Evolutionary conservation across 2,888 invertebrate genomes (phyloP), one percentile per base, ranked within the genome.

Genomic region (Anthrax anthrax): DNA sequence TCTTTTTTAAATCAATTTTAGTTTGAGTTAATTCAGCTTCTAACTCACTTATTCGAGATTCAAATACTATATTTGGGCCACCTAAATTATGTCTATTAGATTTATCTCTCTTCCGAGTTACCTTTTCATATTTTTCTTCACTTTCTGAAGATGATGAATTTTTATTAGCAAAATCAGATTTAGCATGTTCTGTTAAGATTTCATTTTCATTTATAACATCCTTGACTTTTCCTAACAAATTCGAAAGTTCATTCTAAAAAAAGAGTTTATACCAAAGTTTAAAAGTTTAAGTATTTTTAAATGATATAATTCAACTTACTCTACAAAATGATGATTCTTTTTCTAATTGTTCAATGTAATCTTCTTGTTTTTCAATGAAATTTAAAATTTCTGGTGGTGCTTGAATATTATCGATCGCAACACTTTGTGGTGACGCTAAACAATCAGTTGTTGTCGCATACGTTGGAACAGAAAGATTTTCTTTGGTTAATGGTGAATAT

Each of bases 161-260:
- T 0, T 17, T 44, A 18, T 54, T 52, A 13, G 51, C 75, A 39
- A 84, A 60, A 55, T 80, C 80, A 48, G 75, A 74, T 62, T 83
- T 82, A 57, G 84, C 85, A 44, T 79, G 81, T 54, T 85, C 85
- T 53, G 86, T 85, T 0, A 88, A 68, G 44, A 80, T 75, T 57
- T 87, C 86, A 57, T 88, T 89, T 68, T 89, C 88, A 10, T 81
- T 80, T 52, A 88, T 84, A 14, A 88, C 85, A 63, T 87, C 87
- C 61, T 84, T 84, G 5, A 89, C 87, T 71, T 87, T 87, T 1
- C 80, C 79, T 14, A 88, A 69, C 16, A 88, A 71, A 57, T 80
- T 80, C 53, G 81, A 77, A 9, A 89, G 65, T 63, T 88, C 87
- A 43, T 81, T 84, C 78, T 81, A 55, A 42, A 27, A 39, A 43